Percentiles rank a stretch among this genome's conserved stretches.
Conservation (phyloP, 2,113 vertebrate species). For the Corythoichthys haematopterus region DNA sequence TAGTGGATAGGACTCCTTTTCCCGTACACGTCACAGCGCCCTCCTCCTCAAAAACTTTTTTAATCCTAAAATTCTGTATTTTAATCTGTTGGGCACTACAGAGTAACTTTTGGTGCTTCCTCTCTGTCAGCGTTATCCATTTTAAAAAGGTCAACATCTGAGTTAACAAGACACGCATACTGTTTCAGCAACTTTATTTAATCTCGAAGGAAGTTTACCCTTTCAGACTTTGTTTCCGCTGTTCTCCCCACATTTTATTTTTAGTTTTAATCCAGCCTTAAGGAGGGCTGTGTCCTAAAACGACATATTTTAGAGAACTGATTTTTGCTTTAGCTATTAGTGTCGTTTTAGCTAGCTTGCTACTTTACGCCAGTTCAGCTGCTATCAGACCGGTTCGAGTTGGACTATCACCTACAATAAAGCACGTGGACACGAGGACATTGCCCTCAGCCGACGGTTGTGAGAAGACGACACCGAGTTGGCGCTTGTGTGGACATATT, state of each 20-base stretch:
- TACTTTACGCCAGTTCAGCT: neutral
- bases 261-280: constrained; percentile 38
- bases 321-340: no score
- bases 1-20: no score
- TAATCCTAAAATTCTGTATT: no score
- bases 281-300: neutral
- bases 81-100: no score
- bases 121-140: neutral
- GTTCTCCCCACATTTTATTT: constrained; percentile 40
- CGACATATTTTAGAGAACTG: neutral
- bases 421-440: constrained; percentile 11
- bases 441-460: constrained; percentile 15
- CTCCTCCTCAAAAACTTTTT: no score
- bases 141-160: neutral
- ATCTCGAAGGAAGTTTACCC: neutral
- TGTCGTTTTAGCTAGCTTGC: neutral
- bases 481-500: constrained; percentile 50
- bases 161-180: neutral
- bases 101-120: no score
- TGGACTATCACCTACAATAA: constrained; percentile 24
- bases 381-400: constrained; percentile 12
- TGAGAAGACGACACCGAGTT: constrained; percentile 23
- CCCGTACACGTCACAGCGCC: no score
- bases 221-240: constrained; percentile 28
- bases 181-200: neutral